Evolutionary conservation across 2,797 vertebrate genomes (phyloP), one percentile per base, ranked within the genome.

Genomic region (Pteronotus mesoamericanus): DNA sequence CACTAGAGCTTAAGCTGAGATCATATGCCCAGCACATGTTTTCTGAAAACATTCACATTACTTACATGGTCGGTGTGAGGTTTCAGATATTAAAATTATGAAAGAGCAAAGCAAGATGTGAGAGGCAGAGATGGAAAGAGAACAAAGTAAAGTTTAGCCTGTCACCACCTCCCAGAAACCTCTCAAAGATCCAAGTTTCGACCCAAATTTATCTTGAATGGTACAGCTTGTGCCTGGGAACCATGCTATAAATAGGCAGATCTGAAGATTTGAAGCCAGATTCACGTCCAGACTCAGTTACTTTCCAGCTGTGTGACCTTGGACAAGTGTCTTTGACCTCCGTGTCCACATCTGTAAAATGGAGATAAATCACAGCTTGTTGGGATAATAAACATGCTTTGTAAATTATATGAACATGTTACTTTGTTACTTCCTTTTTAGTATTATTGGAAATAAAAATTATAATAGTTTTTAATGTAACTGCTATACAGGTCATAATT

Each of bases 71-170:
- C 6, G 94, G 97, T 96, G 93, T 97, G 96, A 97, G 93, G 96
- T 96, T 97, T 97, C 96, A 96, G 95, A 97, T 95, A 96, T 94
- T 97, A 95, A 97, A 96, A 96, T 94, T 89, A 96, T 90, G 89
- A 96, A 97, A 97, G 96, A 97, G 89, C 96, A 96, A 96, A 97
- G 93, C 97, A 98, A 97, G 96, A 97, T 96, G 97, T 98, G 94
- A 97, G 82, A 97, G 61, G 80, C 89, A 94, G 84, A 96, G 93
- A 96, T 94, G 95, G 97, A 97, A 96, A 75, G 96, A 97, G 97
- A 97, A 98, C 97, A 98, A 97, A 97, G 97, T 92, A 48, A 96
- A 95, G 51, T 80, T 95, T 78, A 61, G 64, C 88, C 89, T 96
- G 95, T 97, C 96, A 94, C 84, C 94, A 96, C 94, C 89, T 94